phyloP scores from a whole-genome alignment of 2,888 invertebrate species.

The Ecliptopera silaceata region DNA sequence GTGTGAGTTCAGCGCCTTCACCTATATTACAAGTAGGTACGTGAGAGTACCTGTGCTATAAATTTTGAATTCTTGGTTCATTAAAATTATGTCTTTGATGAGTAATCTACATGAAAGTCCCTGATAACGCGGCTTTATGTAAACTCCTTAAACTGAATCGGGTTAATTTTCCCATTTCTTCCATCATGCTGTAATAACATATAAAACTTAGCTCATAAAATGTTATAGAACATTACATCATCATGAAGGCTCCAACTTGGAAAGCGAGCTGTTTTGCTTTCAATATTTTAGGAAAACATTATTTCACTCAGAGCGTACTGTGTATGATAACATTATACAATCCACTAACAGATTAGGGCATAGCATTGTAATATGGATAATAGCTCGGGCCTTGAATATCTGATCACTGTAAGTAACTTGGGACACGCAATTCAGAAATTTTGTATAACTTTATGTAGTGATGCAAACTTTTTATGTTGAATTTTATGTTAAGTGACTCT shows the following conservation, averaged over 20 bases:
- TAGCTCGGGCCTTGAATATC: slow-evolving; percentile 28
- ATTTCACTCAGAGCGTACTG: slow-evolving; percentile 24
- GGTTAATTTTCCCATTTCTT: slow-evolving; percentile 15
- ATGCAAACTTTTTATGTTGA: not conserved
- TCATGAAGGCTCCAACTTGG: slow-evolving; percentile 13
- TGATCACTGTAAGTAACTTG: slow-evolving; percentile 34
- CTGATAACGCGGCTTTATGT: slow-evolving; percentile 3
- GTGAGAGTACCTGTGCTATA: not conserved
- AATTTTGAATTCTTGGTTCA: not conserved
- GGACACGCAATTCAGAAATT: slow-evolving; percentile 36
- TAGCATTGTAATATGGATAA: slow-evolving; percentile 28
- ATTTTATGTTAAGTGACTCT: not conserved
- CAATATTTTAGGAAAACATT: slow-evolving; percentile 15
- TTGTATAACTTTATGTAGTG: slow-evolving; percentile 12
- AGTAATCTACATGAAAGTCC: not conserved
- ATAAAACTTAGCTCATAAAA: slow-evolving; percentile 22
- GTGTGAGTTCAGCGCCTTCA: too few species aligned
- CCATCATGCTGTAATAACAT: slow-evolving; percentile 13
- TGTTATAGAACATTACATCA: slow-evolving; percentile 17
- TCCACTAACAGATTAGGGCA: slow-evolving; percentile 27
- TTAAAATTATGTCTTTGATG: too few species aligned
- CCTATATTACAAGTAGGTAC: not conserved
- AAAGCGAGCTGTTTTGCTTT: slow-evolving; percentile 19
- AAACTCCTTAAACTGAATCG: slow-evolving; percentile 5
- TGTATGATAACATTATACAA: slow-evolving; percentile 29